These are phyloP conservation scores for Sanderia malayensis DNA, from an alignment of 30 jellyfish, hydroid and myxozoan species.

Conservation along the genomic window DNA sequence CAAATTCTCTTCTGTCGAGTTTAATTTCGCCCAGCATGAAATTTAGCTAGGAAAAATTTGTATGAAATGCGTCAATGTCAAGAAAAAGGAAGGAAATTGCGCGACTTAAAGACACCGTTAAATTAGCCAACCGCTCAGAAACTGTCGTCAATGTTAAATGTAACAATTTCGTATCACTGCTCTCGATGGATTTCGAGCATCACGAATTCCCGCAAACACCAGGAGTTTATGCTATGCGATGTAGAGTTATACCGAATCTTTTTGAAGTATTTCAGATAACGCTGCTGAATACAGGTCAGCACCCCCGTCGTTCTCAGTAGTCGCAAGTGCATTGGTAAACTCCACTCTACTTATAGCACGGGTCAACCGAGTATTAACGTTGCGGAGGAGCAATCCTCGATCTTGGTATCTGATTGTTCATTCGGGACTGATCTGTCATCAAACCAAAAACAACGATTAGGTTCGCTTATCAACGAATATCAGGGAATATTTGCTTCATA, in stretches of 20 bases:
- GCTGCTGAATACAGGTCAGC: not conserved
- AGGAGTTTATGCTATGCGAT: conserved; percentile 1
- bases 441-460: not conserved
- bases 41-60: not conserved
- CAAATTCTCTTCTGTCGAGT: not conserved
- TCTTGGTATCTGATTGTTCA: not conserved
- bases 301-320: not conserved
- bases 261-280: not conserved
- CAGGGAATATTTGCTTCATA: conserved; percentile 43
- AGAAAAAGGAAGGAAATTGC: not conserved
- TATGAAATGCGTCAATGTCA: not conserved
- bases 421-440: not conserved
- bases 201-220: not conserved
- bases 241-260: conserved; percentile 5
- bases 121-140: not conserved
- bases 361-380: not conserved
- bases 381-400: not conserved
- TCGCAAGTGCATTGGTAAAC: conserved; percentile 1
- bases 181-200: not conserved
- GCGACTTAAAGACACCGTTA: not conserved
- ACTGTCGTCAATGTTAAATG: conserved; percentile 6
- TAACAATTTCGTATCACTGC: not conserved
- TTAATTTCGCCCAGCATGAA: not conserved
- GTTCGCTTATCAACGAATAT: conserved; percentile 32
- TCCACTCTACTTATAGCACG: not conserved